Evolutionary conservation across 1,140 invertebrate genomes (phyloP).

Genomic region (Samia ricini): DNA sequence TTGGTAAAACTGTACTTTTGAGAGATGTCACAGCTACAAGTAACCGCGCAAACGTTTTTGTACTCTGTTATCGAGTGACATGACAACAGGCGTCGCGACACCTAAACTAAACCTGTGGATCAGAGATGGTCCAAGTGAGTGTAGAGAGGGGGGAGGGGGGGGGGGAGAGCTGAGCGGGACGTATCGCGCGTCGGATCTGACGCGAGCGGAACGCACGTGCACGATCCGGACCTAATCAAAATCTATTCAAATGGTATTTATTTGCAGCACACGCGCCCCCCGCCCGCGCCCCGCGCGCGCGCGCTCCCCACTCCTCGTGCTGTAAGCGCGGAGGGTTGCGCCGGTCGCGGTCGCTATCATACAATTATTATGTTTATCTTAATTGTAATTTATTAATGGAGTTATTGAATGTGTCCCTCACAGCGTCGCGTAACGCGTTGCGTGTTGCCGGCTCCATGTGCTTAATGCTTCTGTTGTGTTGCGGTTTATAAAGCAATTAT

Average conservation of each 20-base stretch:
- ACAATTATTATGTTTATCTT: not conserved
- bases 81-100: no score
- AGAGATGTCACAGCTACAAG: no score
- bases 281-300: no score
- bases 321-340: no score
- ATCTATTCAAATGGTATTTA: not conserved
- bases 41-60: no score
- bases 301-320: not conserved
- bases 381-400: conserved; percentile 1
- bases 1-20: no score
- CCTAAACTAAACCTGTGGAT: no score
- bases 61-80: no score
- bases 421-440: not conserved
- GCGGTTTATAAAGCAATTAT: not conserved
- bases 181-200: conserved; percentile 3
- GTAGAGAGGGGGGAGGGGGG: no score
- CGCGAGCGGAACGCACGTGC: not conserved
- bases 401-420: not conserved
- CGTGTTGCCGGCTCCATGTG: not conserved
- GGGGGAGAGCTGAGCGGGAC: not conserved
- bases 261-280: not conserved
- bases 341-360: no score
- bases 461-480: not conserved
- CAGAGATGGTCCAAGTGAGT: no score
- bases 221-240: not conserved